Evolutionary conservation across 2,113 vertebrate species (phyloP).

Genomic region (Myiagra hebetior): DNA sequence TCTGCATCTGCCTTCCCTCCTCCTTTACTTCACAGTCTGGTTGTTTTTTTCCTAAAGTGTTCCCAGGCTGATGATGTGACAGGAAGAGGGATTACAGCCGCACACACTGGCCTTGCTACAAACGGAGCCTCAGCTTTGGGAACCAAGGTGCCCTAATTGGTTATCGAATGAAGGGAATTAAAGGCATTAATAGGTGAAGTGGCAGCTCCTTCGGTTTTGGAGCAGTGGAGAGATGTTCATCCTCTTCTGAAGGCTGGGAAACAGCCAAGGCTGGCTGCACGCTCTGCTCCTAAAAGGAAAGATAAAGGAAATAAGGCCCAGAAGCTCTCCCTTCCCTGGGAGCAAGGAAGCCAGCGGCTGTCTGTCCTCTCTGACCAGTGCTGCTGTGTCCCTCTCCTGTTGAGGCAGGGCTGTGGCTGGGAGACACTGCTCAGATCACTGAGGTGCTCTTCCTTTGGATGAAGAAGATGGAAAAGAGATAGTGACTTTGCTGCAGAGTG

Average conservation of each 20-base stretch:
- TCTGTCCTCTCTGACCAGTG: accelerated
- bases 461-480: not conserved
- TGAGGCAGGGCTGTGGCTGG: not conserved
- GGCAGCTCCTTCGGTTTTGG: not conserved
- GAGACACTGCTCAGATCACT: not conserved
- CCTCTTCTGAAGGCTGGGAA: not conserved
- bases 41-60: not conserved
- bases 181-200: slow-evolving; percentile 43
- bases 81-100: slow-evolving; percentile 33
- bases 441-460: accelerated
- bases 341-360: not conserved
- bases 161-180: slow-evolving; percentile 53
- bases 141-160: slow-evolving; percentile 56
- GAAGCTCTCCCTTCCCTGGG: not conserved
- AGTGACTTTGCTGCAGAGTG: not conserved
- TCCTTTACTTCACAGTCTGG: not conserved
- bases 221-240: not conserved
- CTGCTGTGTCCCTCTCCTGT: not conserved
- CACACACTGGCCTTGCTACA: not conserved
- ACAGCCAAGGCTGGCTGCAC: not conserved
- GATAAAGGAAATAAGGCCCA: not conserved
- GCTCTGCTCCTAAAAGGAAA: not conserved
- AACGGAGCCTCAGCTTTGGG: not conserved
- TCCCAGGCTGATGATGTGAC: slow-evolving; percentile 28
- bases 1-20: not conserved